Conservation (phyloP, 2,888 invertebrate genomes). For the Yponomeuta cagnagella region DNA sequence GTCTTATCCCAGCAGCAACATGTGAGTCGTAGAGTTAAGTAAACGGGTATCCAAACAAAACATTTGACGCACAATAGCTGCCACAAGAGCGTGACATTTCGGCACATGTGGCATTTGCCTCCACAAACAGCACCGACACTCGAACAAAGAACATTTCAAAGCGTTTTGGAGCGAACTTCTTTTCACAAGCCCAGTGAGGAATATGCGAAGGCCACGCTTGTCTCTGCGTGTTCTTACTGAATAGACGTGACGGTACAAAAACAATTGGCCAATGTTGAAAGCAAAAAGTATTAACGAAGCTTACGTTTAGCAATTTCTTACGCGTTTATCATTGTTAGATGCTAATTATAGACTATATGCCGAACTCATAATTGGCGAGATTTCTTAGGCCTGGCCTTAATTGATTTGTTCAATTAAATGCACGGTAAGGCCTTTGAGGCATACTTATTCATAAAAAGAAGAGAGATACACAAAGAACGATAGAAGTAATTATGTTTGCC, state of each 20-base stretch:
- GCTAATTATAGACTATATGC: not conserved
- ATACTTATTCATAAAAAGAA: not conserved
- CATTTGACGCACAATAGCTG: not conserved
- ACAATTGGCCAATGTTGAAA: conserved; percentile 8
- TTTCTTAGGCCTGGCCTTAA: not conserved
- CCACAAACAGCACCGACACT: conserved; percentile 24
- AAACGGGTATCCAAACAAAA: conserved; percentile 1
- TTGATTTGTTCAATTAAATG: conserved; percentile 1
- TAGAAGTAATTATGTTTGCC: not conserved
- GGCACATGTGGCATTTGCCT: conserved; percentile 51
- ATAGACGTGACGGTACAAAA: conserved; percentile 9
- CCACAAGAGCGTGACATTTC: conserved; percentile 41
- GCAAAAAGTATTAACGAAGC: not conserved
- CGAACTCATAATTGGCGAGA: not conserved
- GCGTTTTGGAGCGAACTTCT: conserved; percentile 42
- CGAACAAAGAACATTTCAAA: conserved; percentile 48
- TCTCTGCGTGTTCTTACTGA: not conserved
- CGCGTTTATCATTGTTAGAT: conserved; percentile 6
- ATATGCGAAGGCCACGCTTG: conserved; percentile 13
- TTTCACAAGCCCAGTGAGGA: conserved; percentile 25
- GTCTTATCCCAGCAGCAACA: too few species aligned
- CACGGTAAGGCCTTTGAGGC: not conserved
- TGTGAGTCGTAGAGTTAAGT: not conserved
- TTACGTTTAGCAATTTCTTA: conserved; percentile 12
- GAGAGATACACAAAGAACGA: not conserved